Evolutionary conservation across 1,140 invertebrate species (phyloP), one percentile per base, ranked within the genome.

Genomic region (Mizuhopecten yessoensis): DNA sequence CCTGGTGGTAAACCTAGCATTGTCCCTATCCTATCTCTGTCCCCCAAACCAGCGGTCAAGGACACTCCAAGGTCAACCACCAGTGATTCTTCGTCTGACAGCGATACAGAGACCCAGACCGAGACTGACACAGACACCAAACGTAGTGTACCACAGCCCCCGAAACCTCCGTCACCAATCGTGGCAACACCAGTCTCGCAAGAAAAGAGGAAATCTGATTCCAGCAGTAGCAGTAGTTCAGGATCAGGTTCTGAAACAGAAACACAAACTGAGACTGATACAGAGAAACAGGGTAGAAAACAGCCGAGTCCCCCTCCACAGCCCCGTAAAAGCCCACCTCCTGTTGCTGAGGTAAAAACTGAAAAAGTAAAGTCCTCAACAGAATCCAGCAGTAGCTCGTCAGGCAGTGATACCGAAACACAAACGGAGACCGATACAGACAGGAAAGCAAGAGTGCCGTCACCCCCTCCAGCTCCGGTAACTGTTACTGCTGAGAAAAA

Each of bases 81-180:
- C 33, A 89, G 88, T 86, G 87, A 88, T 92, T 88, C 88, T n/a
- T 90, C 91, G n/a, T 86, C 91, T 86, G 91, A 92, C 34, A 90
- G 87, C 34, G 90, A 92, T n/a, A 33, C 90, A 33, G 90, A 89
- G 23, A 57, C 57, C 15, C 33, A 87, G 17, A 87, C 34, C 9
- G 42, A 87, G n/a, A 88, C 57, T 36, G 42, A 45, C 15, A 45
- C 10, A 0, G 86, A 45, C 17, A 42, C 7, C 0, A 87, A 87
- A 33, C 15, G 34, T 7, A n/a, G 17, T 75, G 57, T 34, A 89
- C 88, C 75, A 15, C 34, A 57, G 34, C 75, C 34, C 2, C 49
- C 39, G 11, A 91, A 86, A 45, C 75, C 88, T 42, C 42, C 75
- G 20, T 75, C 87, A 13, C 89, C 87, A 75, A 57, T 75, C n/a